These are phyloP conservation scores for Agrochola litura DNA, from an alignment of 2,888 invertebrate species.

Conservation along the genomic window DNA sequence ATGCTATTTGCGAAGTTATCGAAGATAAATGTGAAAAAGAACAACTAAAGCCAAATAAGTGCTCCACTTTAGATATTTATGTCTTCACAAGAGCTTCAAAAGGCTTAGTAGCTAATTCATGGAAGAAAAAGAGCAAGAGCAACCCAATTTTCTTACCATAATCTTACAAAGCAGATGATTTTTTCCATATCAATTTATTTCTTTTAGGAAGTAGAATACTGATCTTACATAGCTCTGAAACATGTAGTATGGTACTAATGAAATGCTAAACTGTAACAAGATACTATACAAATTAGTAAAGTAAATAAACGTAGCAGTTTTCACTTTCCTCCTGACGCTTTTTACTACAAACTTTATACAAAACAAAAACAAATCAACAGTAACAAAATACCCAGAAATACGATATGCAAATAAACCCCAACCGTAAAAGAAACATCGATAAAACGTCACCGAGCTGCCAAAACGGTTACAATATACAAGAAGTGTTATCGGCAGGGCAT, in stretches of 20 bases:
- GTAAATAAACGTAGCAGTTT: neutral
- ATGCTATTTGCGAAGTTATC: conserved; percentile 49
- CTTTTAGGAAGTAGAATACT: neutral
- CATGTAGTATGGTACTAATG: no score
- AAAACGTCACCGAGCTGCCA: conserved; percentile 69
- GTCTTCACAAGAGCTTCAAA: neutral
- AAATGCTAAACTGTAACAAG: neutral
- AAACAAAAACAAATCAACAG: conserved; percentile 38
- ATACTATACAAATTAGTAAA: neutral
- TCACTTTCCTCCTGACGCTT: conserved; percentile 2
- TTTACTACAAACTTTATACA: conserved; percentile 49
- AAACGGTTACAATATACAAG: conserved; percentile 73
- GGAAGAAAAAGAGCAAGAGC: neutral
- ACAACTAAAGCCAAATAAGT: conserved; percentile 6
- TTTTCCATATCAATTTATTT: neutral
- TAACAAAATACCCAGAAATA: conserved; percentile 56
- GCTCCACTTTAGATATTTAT: neutral
- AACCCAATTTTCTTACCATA: neutral
- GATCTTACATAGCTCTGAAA: neutral
- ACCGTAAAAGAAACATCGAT: conserved; percentile 66
- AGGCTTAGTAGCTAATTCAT: neutral
- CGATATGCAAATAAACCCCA: conserved; percentile 65
- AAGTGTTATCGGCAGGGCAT: conserved; percentile 77
- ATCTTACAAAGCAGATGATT: neutral
- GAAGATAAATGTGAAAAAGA: conserved; percentile 8